Percentiles rank a stretch among this genome's conserved stretches.
Evolutionary conservation across 1,140 invertebrate genomes (phyloP).

Genomic region (Drosophila mauritiana): DNA sequence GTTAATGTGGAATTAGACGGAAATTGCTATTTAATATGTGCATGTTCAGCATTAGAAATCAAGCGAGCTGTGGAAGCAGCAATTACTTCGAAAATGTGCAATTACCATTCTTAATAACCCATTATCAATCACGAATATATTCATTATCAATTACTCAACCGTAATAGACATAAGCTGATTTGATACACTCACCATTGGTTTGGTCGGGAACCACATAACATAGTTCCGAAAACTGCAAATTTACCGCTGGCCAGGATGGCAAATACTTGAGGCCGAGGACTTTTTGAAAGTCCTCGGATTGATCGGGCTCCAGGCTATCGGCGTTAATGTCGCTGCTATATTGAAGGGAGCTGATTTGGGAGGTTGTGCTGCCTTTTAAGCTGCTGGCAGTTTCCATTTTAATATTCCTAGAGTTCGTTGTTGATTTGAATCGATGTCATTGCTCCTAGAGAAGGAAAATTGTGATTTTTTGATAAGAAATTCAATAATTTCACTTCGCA

Average conservation of each 20-base stretch:
- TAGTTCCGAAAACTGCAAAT: constrained; percentile 90
- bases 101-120: constrained; percentile 34
- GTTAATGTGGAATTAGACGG: constrained; percentile 3
- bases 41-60: constrained; percentile 22
- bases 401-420: neutral
- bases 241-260: constrained; percentile 87
- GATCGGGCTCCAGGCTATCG: constrained; percentile 62
- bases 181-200: constrained; percentile 83
- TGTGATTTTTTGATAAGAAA: neutral
- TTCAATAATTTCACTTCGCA: constrained; percentile 3
- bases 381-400: constrained; percentile 42
- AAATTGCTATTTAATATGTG: constrained; percentile 42
- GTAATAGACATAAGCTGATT: neutral
- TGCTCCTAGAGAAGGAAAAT: neutral
- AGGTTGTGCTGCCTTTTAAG: constrained; percentile 22
- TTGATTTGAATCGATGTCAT: constrained; percentile 2
- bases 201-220: constrained; percentile 87
- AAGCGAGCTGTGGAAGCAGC: constrained; percentile 1
- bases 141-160: neutral
- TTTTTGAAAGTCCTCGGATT: constrained; percentile 54
- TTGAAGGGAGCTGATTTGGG: constrained; percentile 66
- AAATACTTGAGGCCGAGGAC: constrained; percentile 86
- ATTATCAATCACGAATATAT: constrained; percentile 20
- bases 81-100: constrained; percentile 30
- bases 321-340: constrained; percentile 81